Conservation (phyloP, 23 tunicate genomes). For the Trididemnum clinides region DNA sequence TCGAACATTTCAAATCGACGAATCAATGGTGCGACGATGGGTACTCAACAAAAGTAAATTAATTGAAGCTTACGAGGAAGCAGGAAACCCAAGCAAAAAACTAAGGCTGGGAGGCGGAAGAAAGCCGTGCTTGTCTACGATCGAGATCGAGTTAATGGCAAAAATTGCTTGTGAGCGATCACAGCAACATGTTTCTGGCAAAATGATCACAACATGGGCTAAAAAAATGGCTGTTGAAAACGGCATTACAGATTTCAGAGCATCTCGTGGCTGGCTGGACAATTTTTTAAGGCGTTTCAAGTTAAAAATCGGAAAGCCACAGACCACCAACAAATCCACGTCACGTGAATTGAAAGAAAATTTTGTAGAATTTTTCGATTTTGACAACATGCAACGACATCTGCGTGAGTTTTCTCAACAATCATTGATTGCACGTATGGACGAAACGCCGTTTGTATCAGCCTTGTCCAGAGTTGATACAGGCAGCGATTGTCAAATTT, state of each 20-base stretch:
- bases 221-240: slow-evolving; percentile 39
- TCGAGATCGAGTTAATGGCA: slow-evolving; percentile 43
- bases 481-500: too few species aligned
- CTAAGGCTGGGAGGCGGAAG: slow-evolving; percentile 41
- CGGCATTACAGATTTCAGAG: slow-evolving; percentile 1
- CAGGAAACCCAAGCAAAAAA: slow-evolving; percentile 40
- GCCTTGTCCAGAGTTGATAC: too few species aligned
- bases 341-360: too few species aligned
- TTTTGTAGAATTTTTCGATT: too few species aligned
- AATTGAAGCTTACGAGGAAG: slow-evolving; percentile 12
- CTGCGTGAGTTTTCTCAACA: too few species aligned
- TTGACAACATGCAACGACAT: too few species aligned
- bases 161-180: slow-evolving; percentile 24
- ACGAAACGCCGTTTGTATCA: too few species aligned
- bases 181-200: slow-evolving; percentile 45
- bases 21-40: too few species aligned
- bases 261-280: slow-evolving; percentile 38
- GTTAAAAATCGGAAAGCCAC: slow-evolving; percentile 17
- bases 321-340: not conserved
- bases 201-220: slow-evolving; percentile 41
- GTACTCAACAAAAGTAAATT: slow-evolving; percentile 44
- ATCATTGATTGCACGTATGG: too few species aligned
- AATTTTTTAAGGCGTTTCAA: slow-evolving; percentile 5
- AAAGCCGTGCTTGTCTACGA: slow-evolving; percentile 16
- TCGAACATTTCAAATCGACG: too few species aligned